These are phyloP conservation scores for Drosophila neocordata DNA, from an alignment of 1,140 invertebrate species.

Conservation along the genomic window DNA sequence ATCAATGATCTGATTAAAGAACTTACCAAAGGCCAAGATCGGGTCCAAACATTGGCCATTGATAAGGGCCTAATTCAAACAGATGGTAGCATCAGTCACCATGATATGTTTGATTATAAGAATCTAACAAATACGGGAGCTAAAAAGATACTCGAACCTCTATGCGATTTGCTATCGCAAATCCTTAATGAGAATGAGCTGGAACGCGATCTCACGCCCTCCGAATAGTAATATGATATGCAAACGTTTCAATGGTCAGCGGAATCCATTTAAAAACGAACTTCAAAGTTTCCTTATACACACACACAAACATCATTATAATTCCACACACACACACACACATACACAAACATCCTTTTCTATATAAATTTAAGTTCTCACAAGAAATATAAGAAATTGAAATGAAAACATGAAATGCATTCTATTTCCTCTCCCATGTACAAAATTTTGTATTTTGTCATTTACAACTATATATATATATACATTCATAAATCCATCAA, in stretches of 20 bases:
- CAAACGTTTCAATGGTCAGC: not conserved
- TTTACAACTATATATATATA: conserved; percentile 8
- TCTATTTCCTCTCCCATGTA: not conserved
- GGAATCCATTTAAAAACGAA: not conserved
- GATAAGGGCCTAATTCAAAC: conserved; percentile 90
- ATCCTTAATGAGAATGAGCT: conserved; percentile 89
- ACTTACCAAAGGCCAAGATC: conserved; percentile 83
- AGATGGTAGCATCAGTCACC: conserved; percentile 91
- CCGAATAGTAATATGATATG: conserved; percentile 84
- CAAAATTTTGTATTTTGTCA: conserved; percentile 3
- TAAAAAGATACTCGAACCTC: conserved; percentile 91
- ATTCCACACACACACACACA: not conserved
- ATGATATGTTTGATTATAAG: conserved; percentile 94
- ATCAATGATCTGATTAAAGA: conserved; percentile 89
- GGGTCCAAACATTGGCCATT: conserved; percentile 88
- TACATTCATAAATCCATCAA: not conserved
- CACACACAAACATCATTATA: not conserved
- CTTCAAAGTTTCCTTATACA: conserved; percentile 9
- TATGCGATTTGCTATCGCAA: conserved; percentile 90
- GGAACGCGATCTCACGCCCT: conserved; percentile 88
- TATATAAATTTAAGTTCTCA: not conserved
- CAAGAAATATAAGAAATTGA: not conserved
- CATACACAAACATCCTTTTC: not conserved
- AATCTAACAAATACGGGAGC: conserved; percentile 92
- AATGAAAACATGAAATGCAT: conserved; percentile 1